Percentiles rank a stretch among this genome's conserved stretches.
Conservation (phyloP, 2,888 invertebrate species). For the Ophioninae sp. region DNA sequence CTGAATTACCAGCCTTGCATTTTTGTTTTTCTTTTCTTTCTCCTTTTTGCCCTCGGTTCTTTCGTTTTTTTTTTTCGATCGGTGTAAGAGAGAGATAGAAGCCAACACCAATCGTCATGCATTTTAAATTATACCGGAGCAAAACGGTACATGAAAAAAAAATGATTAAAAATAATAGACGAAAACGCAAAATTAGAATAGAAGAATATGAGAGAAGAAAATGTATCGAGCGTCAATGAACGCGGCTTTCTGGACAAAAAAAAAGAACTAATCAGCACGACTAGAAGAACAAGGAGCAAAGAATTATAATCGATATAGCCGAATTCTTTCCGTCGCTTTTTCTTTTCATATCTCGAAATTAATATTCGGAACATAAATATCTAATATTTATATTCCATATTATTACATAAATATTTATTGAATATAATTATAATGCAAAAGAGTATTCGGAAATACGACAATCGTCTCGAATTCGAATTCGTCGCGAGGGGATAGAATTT, state of each 20-base stretch:
- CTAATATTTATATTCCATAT: too few relatives aligned
- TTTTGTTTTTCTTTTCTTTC: background rate
- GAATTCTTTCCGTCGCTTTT: background rate
- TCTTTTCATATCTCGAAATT: too few relatives aligned
- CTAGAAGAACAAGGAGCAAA: background rate
- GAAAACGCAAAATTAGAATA: too few relatives aligned
- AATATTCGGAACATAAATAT: too few relatives aligned
- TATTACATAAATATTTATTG: too few relatives aligned
- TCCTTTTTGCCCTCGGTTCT: background rate
- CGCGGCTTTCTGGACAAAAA: background rate
- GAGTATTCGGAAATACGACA: too few relatives aligned
- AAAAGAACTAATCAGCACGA: conserved; percentile 6
- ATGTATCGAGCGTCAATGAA: background rate
- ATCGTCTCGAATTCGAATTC: too few relatives aligned
- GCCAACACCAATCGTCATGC: conserved; percentile 31
- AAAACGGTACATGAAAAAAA: conserved; percentile 20
- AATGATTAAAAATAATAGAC: background rate
- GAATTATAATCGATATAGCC: background rate
- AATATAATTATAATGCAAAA: too few relatives aligned
- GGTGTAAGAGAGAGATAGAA: conserved; percentile 34
- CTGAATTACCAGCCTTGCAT: background rate
- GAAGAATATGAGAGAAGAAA: too few relatives aligned
- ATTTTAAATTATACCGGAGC: conserved; percentile 47
- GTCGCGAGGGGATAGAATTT: too few relatives aligned
- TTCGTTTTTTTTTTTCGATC: background rate